Evolutionary conservation across 2,888 invertebrate genomes (phyloP).

Genomic region (Agelastica alni): DNA sequence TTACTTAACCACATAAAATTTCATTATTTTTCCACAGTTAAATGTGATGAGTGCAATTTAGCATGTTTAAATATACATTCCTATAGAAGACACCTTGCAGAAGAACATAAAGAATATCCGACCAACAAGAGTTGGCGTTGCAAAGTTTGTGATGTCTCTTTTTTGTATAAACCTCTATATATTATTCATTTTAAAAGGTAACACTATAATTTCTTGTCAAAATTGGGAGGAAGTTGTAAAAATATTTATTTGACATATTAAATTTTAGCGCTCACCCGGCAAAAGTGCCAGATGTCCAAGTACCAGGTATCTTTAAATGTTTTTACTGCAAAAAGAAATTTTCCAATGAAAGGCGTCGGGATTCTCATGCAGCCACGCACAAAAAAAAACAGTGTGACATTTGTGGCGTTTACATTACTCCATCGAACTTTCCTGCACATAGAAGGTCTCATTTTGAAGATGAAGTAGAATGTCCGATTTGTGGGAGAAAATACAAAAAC

Average conservation of each 20-base stretch:
- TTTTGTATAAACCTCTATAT: conserved; percentile 38
- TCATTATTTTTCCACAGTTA: conserved; percentile 31
- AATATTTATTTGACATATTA: too few relatives aligned
- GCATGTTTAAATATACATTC: conserved; percentile 29
- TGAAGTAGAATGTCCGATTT: conserved; percentile 48
- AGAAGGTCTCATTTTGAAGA: conserved; percentile 43
- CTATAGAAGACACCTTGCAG: conserved; percentile 27
- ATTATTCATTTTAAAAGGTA: conserved; percentile 35
- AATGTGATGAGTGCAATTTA: conserved; percentile 32
- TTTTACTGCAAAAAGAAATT: conserved; percentile 38
- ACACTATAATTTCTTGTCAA: not conserved
- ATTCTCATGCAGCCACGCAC: conserved; percentile 43
- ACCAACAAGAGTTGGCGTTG: conserved; percentile 30
- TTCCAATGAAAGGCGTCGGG: conserved; percentile 27
- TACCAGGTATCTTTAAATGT: conserved; percentile 27
- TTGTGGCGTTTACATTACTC: conserved; percentile 43
- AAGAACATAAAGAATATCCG: conserved; percentile 20
- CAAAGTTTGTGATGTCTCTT: conserved; percentile 34
- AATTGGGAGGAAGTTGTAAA: not conserved
- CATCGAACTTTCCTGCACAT: conserved; percentile 46
- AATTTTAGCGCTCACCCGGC: conserved; percentile 16
- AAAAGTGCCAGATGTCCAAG: conserved; percentile 5
- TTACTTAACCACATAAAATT: conserved; percentile 37
- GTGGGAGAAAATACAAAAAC: conserved; percentile 47
- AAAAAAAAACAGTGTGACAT: conserved; percentile 45